Evolutionary conservation across 1,140 invertebrate species (phyloP).

Genomic region (Lysiphlebus fabarum): DNA sequence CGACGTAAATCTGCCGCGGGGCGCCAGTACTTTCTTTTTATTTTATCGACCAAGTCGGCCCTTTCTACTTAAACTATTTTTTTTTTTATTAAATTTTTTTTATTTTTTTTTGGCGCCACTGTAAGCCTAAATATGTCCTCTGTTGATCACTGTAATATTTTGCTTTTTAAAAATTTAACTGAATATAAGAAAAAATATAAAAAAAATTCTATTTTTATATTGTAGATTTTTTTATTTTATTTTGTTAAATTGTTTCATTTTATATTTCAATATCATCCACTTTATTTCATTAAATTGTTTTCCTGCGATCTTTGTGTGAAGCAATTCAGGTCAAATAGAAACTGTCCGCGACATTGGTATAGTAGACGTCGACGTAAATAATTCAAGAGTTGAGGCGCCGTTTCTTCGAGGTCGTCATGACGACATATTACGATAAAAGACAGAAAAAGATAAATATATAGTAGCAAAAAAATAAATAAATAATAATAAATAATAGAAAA

Average conservation of each 20-base stretch:
- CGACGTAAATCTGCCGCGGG: conserved; percentile 44
- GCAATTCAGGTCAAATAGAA: conserved; percentile 34
- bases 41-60: conserved; percentile 40
- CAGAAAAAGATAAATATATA: neutral
- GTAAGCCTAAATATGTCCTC: neutral
- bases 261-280: neutral
- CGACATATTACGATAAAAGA: conserved; percentile 36
- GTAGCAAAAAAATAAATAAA: no score
- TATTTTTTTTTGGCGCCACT: conserved; percentile 6
- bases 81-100: neutral
- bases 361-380: conserved; percentile 36
- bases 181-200: no score
- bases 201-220: neutral
- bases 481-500: conserved; percentile 3
- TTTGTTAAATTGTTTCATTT: neutral
- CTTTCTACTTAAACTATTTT: conserved; percentile 21
- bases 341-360: conserved; percentile 15
- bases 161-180: neutral
- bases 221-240: neutral
- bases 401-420: conserved; percentile 34
- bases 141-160: neutral
- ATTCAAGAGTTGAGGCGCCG: conserved; percentile 37
- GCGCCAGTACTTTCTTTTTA: conserved; percentile 30
- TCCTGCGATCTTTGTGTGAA: conserved; percentile 5
- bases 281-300: neutral